A percentile compares a stretch with the other conserved stretches of the same genome.
These are phyloP conservation scores for Elaeidobius kamerunicus DNA, from an alignment of 2,888 invertebrate genomes.

Conservation along the genomic window DNA sequence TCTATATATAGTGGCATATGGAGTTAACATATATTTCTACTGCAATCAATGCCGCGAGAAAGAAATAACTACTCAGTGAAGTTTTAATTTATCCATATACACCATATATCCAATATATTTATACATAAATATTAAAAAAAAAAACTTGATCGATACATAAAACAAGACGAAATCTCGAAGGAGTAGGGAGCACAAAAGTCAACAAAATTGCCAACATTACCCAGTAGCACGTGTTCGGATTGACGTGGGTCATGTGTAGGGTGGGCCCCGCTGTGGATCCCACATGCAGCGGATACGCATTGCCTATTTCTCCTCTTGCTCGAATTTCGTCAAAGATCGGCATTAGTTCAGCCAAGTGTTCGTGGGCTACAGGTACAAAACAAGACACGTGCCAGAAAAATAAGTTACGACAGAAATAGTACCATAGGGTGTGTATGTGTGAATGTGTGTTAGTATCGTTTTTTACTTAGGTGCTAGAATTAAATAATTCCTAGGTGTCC, in stretches of 20 bases:
- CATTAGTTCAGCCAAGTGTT: conserved; percentile 93
- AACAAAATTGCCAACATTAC: conserved; percentile 51
- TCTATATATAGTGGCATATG: no score
- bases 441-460: conserved; percentile 2
- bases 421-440: conserved; percentile 12
- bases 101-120: no score
- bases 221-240: conserved; percentile 69
- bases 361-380: conserved; percentile 65
- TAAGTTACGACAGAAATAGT: conserved; percentile 11
- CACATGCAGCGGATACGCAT: conserved; percentile 88
- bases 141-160: conserved; percentile 1
- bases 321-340: conserved; percentile 93
- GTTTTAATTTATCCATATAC: no score
- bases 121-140: no score
- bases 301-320: conserved; percentile 86
- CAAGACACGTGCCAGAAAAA: conserved; percentile 17
- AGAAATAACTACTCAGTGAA: no score
- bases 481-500: no score
- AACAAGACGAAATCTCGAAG: no score
- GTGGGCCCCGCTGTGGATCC: conserved; percentile 66
- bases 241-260: conserved; percentile 57
- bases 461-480: not conserved
- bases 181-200: no score
- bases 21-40: no score
- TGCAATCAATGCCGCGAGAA: no score